Conservation (phyloP, 2,113 vertebrate species). For the Leucosticte australis region DNA sequence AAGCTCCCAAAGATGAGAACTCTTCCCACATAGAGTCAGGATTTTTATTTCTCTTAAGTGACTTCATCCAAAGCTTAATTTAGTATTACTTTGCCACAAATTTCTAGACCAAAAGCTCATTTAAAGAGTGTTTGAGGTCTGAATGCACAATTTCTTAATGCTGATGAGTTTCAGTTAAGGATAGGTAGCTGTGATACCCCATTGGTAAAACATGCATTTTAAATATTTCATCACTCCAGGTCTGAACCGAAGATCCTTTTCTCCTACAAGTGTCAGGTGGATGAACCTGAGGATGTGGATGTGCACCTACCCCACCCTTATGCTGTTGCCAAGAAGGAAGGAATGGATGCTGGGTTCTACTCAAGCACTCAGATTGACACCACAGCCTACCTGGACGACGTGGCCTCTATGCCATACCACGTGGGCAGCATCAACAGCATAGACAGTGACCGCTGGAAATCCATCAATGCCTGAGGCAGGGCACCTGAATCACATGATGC, state of each 20-base stretch:
- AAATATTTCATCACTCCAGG: slow-evolving; percentile 59
- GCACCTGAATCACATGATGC: not conserved
- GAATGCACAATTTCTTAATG: not conserved
- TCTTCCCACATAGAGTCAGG: not conserved
- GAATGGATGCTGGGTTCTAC: slow-evolving; percentile 82
- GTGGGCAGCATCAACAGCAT: slow-evolving; percentile 89
- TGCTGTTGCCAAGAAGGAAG: slow-evolving; percentile 83
- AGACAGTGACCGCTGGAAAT: slow-evolving; percentile 94
- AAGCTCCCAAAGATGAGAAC: not conserved
- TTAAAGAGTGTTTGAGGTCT: not conserved
- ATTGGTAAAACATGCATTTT: not conserved
- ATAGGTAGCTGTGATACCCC: not conserved
- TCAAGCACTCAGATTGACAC: slow-evolving; percentile 94
- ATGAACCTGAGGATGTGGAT: slow-evolving; percentile 91
- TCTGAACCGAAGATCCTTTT: slow-evolving; percentile 98
- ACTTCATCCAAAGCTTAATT: not conserved
- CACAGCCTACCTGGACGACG: slow-evolving; percentile 87
- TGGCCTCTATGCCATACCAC: slow-evolving; percentile 88
- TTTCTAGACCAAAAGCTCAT: not conserved
- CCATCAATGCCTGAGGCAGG: slow-evolving; percentile 80
- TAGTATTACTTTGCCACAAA: not conserved
- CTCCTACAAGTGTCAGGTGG: slow-evolving; percentile 98
- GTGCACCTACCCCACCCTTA: slow-evolving; percentile 92
- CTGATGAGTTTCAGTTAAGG: not conserved
- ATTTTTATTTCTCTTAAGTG: not conserved